phyloP scores from a whole-genome alignment of 2,888 invertebrate species.

The Tipula confusa region DNA sequence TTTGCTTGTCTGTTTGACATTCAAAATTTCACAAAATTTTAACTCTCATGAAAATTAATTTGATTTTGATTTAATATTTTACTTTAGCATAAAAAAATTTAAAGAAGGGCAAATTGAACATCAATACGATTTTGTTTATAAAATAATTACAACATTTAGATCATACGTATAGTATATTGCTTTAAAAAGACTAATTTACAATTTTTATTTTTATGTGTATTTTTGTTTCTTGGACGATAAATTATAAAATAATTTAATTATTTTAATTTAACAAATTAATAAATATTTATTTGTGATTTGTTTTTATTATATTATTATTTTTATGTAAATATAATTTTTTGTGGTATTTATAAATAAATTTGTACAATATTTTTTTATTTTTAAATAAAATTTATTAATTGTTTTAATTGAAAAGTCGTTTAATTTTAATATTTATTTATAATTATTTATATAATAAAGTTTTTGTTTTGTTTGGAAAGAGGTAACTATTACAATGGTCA shows the following conservation, averaged over 20 bases:
- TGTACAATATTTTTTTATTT: conserved; percentile 8
- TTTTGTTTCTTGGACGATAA: neutral
- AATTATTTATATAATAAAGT: neutral
- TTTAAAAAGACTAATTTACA: conserved; percentile 25
- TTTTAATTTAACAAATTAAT: conserved; percentile 25
- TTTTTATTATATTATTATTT: conserved; percentile 7
- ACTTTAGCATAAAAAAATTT: neutral
- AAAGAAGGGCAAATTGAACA: neutral
- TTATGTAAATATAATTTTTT: conserved; percentile 4
- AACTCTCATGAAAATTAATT: neutral
- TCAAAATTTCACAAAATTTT: neutral
- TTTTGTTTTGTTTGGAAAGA: conserved; percentile 3
- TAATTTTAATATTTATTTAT: neutral
- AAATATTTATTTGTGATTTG: neutral
- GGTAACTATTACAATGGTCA: conserved; percentile 14
- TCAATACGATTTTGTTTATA: neutral
- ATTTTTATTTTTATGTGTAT: neutral
- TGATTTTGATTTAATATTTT: neutral
- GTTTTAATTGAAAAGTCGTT: neutral
- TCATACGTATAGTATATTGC: neutral
- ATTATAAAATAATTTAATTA: conserved; percentile 12
- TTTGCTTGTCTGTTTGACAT: neutral
- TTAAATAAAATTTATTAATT: conserved; percentile 16
- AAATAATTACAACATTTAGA: neutral
- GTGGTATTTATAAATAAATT: conserved; percentile 20